These are phyloP conservation scores for Clostera curtula DNA, from an alignment of 2,888 invertebrate species.

Conservation along the genomic window DNA sequence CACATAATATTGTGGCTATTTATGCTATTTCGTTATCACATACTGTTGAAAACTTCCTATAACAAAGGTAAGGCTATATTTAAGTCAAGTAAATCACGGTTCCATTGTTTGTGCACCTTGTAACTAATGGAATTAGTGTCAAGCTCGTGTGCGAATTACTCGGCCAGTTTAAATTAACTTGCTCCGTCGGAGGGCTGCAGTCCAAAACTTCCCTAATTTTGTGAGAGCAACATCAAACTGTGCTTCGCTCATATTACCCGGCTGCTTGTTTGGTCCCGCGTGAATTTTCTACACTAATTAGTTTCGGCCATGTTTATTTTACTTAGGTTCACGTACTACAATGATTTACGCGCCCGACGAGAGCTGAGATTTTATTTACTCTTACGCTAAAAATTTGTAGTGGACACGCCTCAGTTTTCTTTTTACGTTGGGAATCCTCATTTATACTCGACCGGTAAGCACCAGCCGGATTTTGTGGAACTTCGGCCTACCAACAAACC, in stretches of 20 bases:
- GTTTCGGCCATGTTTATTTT: constrained; percentile 69
- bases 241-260: constrained; percentile 65
- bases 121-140: constrained; percentile 68
- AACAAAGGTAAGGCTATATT: too few species aligned
- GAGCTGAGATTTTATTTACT: too few species aligned
- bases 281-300: constrained; percentile 72
- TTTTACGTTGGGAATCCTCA: too few species aligned
- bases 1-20: too few species aligned
- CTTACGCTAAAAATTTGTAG: too few species aligned
- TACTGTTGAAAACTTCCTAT: too few species aligned
- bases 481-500: too few species aligned
- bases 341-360: constrained; percentile 57
- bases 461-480: too few species aligned
- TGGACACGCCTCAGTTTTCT: too few species aligned
- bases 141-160: constrained; percentile 64
- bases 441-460: too few species aligned
- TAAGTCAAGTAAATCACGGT: too few species aligned
- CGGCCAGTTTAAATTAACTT: constrained; percentile 72
- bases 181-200: constrained; percentile 59
- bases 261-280: constrained; percentile 68
- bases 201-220: constrained; percentile 72
- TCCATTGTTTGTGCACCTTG: constrained; percentile 64
- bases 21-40: too few species aligned
- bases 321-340: constrained; percentile 56
- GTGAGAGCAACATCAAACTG: constrained; percentile 71